A percentile compares a stretch with the other conserved stretches of the same genome.
These are phyloP conservation scores for Haemorhous mexicanus DNA, from an alignment of 2,113 vertebrate species.

Conservation along the genomic window DNA sequence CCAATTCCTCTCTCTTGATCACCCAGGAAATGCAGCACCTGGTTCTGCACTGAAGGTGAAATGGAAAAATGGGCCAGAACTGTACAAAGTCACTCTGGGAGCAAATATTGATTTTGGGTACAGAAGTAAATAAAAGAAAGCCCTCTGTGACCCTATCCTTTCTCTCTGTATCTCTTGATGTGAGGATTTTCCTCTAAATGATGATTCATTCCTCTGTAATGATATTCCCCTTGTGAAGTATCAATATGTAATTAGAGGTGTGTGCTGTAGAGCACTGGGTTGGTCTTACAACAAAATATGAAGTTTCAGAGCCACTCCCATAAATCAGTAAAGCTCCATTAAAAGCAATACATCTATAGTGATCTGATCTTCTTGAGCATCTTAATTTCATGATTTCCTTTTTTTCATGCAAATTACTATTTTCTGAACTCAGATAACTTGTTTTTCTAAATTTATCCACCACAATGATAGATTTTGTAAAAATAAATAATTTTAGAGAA, in stretches of 20 bases:
- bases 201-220: not conserved
- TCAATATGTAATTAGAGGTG: not conserved
- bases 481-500: not conserved
- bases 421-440: not conserved
- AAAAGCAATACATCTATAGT: not conserved
- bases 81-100: not conserved
- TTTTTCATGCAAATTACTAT: not conserved
- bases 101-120: not conserved
- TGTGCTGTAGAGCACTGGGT: not conserved
- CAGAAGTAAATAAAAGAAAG: not conserved
- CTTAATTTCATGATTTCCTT: not conserved
- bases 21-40: not conserved
- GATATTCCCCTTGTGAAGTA: not conserved
- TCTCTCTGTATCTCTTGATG: not conserved
- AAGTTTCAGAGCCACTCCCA: not conserved
- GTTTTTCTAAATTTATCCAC: not conserved
- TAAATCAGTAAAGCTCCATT: not conserved
- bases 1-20: not conserved
- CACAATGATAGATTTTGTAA: not conserved
- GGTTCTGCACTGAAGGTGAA: not conserved
- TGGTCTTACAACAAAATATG: not conserved
- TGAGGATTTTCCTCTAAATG: not conserved
- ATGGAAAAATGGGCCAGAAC: not conserved
- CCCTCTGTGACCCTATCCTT: not conserved
- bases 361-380: not conserved